phyloP scores from a whole-genome alignment of 1,140 invertebrate species.

The Heliconius melpomene region DNA sequence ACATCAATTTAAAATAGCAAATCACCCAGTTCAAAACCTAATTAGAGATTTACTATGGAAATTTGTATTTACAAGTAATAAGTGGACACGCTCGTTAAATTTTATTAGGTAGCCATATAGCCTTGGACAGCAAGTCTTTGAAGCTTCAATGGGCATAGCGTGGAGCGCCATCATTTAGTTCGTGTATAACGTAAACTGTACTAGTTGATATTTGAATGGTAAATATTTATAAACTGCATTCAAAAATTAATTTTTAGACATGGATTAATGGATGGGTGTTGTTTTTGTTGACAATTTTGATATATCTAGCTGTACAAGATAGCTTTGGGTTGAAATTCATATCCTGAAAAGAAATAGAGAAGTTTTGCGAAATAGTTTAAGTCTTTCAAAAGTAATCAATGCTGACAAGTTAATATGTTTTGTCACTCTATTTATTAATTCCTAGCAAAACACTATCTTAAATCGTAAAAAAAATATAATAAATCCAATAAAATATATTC shows the following conservation, averaged over 20 bases:
- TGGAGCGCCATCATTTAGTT: background rate
- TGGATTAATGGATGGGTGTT: too few species aligned
- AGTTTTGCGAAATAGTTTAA: too few species aligned
- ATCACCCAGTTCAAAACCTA: background rate
- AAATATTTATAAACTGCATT: background rate
- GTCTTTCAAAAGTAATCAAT: too few species aligned
- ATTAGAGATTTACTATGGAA: constrained; percentile 19
- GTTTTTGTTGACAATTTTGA: too few species aligned
- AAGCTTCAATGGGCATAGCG: constrained; percentile 19
- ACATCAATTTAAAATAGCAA: background rate
- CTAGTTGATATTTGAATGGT: background rate
- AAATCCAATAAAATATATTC: too few species aligned
- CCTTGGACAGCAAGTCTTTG: constrained; percentile 20
- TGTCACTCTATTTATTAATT: too few species aligned
- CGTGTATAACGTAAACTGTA: constrained; percentile 2
- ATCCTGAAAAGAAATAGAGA: too few species aligned
- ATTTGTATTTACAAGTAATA: constrained; percentile 16
- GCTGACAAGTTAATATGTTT: too few species aligned
- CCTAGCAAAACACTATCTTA: too few species aligned
- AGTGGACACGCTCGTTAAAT: constrained; percentile 26
- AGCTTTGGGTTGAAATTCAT: too few species aligned
- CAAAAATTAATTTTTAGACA: background rate
- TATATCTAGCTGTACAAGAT: too few species aligned
- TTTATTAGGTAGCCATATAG: constrained; percentile 17
- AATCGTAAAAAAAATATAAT: too few species aligned